These are phyloP conservation scores for Fissipunctia ypsillon DNA, from an alignment of 2,888 invertebrate genomes.

Conservation along the genomic window DNA sequence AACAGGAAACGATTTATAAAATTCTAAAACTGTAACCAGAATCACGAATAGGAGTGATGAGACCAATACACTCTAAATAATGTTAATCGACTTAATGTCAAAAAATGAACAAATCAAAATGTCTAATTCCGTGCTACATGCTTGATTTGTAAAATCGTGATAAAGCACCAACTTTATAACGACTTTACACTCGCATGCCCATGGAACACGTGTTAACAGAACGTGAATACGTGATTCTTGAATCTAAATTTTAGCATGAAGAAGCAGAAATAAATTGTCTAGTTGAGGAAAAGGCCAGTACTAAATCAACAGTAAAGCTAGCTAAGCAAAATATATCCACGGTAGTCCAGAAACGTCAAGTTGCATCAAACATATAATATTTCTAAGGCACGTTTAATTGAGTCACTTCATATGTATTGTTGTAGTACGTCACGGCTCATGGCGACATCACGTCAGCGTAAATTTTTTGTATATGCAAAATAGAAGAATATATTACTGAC, in stretches of 20 bases:
- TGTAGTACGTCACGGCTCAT: constrained; percentile 26
- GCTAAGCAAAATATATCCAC: not conserved
- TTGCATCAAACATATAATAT: constrained; percentile 26
- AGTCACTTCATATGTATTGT: constrained; percentile 16
- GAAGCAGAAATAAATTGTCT: constrained; percentile 7
- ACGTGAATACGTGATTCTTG: constrained; percentile 22
- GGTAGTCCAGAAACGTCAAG: not conserved
- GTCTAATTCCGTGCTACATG: constrained; percentile 34
- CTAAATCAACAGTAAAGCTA: not conserved
- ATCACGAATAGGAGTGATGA: not conserved
- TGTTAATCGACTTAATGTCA: constrained; percentile 1
- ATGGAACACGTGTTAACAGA: constrained; percentile 33
- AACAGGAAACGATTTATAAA: not conserved
- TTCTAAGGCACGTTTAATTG: constrained; percentile 19
- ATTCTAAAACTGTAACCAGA: not conserved
- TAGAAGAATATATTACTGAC: constrained; percentile 49
- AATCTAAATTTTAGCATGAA: constrained; percentile 9
- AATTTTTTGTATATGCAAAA: constrained; percentile 57
- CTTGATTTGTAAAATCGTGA: constrained; percentile 39
- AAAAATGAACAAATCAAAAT: constrained; percentile 11
- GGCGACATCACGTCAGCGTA: constrained; percentile 30
- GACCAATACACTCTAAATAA: not conserved
- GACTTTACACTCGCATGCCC: constrained; percentile 2
- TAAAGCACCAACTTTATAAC: constrained; percentile 14
- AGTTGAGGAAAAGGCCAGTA: not conserved